These are phyloP conservation scores for Rotaria sp. DNA, from an alignment of 2,888 invertebrate species.

Conservation along the genomic window DNA sequence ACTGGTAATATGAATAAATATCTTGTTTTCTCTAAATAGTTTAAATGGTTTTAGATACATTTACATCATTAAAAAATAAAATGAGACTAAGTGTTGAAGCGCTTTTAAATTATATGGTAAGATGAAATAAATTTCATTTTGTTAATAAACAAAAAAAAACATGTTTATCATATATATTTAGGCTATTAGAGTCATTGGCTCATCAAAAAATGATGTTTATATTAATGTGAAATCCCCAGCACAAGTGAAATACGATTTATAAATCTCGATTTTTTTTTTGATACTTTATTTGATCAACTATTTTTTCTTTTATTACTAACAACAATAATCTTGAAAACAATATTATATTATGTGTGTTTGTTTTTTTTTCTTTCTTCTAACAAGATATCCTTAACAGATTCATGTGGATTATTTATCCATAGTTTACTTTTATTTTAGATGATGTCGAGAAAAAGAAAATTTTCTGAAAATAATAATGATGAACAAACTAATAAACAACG, in stretches of 20 bases:
- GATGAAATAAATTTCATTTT: not conserved
- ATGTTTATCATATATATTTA: not conserved
- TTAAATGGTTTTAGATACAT: not conserved
- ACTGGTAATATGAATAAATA: not conserved
- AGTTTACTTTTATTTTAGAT: not conserved
- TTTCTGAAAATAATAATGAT: not conserved
- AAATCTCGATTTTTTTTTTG: not conserved
- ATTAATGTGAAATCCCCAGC: constrained; percentile 49
- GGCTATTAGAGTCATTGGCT: constrained; percentile 47
- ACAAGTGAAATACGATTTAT: not conserved
- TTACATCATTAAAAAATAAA: not conserved
- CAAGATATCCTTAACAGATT: no score
- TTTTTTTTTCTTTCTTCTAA: not conserved
- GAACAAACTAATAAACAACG: not conserved
- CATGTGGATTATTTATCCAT: no score
- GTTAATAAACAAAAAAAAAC: not conserved
- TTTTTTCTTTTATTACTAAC: not conserved
- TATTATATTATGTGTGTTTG: not conserved
- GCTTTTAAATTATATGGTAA: not conserved
- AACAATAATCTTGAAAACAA: not conserved
- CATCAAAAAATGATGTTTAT: constrained; percentile 49
- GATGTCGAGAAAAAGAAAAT: not conserved
- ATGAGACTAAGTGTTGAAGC: not conserved
- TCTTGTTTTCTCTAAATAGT: not conserved
- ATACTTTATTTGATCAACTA: not conserved